These are phyloP conservation scores for Geococcyx californianus DNA, from an alignment of 2,113 vertebrate genomes.

Conservation along the genomic window DNA sequence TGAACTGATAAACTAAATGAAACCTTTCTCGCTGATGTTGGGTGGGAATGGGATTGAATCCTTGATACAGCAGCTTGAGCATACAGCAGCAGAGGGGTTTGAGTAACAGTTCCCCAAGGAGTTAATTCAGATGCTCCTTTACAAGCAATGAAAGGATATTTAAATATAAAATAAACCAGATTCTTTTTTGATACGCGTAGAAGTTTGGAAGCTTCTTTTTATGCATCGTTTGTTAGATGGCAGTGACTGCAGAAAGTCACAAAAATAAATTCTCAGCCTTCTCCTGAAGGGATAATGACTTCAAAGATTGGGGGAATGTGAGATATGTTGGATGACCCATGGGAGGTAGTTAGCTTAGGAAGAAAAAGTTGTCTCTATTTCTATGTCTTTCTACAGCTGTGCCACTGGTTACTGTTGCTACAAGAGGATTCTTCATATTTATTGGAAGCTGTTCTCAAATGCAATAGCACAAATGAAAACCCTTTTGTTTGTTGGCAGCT, in stretches of 20 bases:
- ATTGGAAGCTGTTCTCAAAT: background rate
- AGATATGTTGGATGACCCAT: background rate
- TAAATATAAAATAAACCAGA: conserved; percentile 18
- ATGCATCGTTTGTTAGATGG: background rate
- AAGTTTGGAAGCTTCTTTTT: background rate
- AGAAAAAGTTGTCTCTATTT: background rate
- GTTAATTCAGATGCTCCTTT: conserved; percentile 33
- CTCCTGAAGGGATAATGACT: background rate
- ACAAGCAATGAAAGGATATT: background rate
- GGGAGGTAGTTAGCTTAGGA: background rate
- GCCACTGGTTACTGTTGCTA: background rate
- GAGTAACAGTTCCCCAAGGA: background rate
- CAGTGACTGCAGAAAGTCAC: background rate
- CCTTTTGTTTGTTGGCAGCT: background rate
- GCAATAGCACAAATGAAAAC: background rate
- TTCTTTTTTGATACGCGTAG: background rate
- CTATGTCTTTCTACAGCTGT: background rate
- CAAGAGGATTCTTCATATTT: background rate
- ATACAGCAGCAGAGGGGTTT: background rate
- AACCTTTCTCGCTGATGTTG: background rate
- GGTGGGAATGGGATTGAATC: background rate
- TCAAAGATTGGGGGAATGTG: background rate
- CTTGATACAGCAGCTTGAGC: background rate
- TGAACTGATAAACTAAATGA: background rate
- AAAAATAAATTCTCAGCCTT: background rate